Conservation (phyloP, 1,140 invertebrate genomes). For the Sweltsa coloradensis region DNA sequence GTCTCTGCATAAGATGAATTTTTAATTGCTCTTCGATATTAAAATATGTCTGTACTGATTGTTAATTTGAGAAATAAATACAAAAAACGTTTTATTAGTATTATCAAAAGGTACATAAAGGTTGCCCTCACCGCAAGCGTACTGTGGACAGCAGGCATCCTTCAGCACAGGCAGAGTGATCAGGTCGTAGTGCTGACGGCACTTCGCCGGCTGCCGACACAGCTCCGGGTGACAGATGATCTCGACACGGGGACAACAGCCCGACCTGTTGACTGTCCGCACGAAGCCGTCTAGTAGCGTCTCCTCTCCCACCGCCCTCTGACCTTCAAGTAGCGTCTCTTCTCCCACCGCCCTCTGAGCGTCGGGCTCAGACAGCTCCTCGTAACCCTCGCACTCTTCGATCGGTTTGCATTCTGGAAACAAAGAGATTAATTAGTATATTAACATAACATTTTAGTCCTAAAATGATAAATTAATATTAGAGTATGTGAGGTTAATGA, state of each 20-base stretch:
- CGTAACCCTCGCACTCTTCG: conserved; percentile 44
- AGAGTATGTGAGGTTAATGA: too few relatives aligned
- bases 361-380: neutral
- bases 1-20: too few relatives aligned
- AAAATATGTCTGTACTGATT: too few relatives aligned
- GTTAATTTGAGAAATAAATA: too few relatives aligned
- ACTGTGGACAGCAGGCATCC: conserved; percentile 48
- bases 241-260: conserved; percentile 52
- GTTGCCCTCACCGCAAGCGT: conserved; percentile 43
- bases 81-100: conserved; percentile 6
- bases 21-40: neutral
- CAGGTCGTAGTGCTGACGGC: conserved; percentile 41
- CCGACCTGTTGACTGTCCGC: conserved; percentile 38
- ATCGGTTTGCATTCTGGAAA: conserved; percentile 50
- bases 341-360: neutral
- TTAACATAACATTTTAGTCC: too few relatives aligned
- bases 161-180: conserved; percentile 26
- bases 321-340: neutral
- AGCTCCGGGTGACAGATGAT: conserved; percentile 42
- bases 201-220: conserved; percentile 43
- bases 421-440: too few relatives aligned
- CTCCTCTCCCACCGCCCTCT: conserved; percentile 15
- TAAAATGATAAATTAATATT: too few relatives aligned
- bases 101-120: conserved; percentile 7
- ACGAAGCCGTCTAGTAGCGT: conserved; percentile 44